phyloP scores from a whole-genome alignment of 2,113 vertebrate species.

The Protomyctophum bolini region DNA sequence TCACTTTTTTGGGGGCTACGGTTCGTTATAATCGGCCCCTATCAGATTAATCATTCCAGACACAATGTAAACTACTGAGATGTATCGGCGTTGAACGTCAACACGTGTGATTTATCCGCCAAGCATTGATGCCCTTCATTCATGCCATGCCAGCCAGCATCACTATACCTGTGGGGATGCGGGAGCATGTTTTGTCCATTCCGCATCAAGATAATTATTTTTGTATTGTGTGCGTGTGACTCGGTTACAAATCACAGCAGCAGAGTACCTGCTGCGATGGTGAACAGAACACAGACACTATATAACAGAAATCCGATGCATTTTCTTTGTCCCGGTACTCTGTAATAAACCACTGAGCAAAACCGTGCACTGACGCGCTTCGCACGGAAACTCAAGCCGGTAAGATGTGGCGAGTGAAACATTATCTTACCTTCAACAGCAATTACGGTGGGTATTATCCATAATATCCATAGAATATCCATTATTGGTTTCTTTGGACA shows the following conservation, averaged over 20 bases:
- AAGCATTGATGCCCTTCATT: not conserved
- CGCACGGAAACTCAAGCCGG: constrained; percentile 63
- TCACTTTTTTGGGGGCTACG: not conserved
- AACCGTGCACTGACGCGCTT: constrained; percentile 36
- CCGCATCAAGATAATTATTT: constrained; percentile 22
- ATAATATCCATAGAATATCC: constrained; percentile 86
- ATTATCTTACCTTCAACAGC: constrained; percentile 82
- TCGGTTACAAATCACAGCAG: not conserved
- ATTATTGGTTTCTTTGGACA: constrained; percentile 73
- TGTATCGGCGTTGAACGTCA: not conserved
- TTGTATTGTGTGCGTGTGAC: not conserved
- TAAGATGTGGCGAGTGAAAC: constrained; percentile 53
- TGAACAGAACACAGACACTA: not conserved
- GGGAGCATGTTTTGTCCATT: constrained; percentile 45
- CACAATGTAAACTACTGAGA: not conserved
- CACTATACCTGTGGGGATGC: constrained; percentile 54
- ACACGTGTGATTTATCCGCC: not conserved
- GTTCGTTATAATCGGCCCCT: not conserved
- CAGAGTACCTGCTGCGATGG: not conserved
- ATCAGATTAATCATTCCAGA: not conserved
- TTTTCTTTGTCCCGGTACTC: not conserved
- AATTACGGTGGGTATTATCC: constrained; percentile 79
- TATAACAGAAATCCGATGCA: not conserved
- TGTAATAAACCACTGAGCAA: not conserved
- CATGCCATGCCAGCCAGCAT: not conserved